phyloP scores from a whole-genome alignment of 2,797 vertebrate species.

The Neoniphon sammara region DNA sequence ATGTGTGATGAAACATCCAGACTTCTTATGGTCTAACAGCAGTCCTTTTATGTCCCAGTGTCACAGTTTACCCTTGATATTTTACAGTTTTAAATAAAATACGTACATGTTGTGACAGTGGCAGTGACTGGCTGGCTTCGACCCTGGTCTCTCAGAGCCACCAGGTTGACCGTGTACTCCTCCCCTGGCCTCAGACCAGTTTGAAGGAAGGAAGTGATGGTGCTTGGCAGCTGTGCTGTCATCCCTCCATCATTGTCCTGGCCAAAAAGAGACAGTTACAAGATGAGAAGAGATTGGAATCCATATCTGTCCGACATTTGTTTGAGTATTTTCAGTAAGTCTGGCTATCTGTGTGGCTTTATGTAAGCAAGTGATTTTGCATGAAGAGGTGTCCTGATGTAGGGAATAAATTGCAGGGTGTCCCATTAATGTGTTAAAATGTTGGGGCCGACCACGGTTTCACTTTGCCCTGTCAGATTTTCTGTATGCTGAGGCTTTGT shows the following conservation, averaged over 20 bases:
- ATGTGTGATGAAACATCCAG: no score
- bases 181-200: slow-evolving; percentile 94
- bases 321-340: slow-evolving; percentile 35
- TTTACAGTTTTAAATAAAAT: background rate
- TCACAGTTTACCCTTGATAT: background rate
- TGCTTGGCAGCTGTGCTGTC: slow-evolving; percentile 95
- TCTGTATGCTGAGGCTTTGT: background rate
- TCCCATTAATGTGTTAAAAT: no score
- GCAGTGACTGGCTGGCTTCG: slow-evolving; percentile 91
- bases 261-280: background rate
- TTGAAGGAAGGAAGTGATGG: slow-evolving; percentile 94
- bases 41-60: background rate
- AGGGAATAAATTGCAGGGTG: background rate
- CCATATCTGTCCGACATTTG: background rate
- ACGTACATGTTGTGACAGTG: slow-evolving; percentile 88
- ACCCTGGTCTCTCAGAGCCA: slow-evolving; percentile 93
- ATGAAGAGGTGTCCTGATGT: background rate
- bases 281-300: background rate
- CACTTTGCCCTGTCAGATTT: slow-evolving; percentile 1
- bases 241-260: slow-evolving; percentile 97
- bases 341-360: background rate
- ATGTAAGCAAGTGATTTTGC: background rate
- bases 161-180: slow-evolving; percentile 93
- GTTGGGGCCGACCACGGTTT: no score
- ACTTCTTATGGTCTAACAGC: background rate